phyloP scores from a whole-genome alignment of 2,113 vertebrate species.

The Siphamia tubifer region DNA sequence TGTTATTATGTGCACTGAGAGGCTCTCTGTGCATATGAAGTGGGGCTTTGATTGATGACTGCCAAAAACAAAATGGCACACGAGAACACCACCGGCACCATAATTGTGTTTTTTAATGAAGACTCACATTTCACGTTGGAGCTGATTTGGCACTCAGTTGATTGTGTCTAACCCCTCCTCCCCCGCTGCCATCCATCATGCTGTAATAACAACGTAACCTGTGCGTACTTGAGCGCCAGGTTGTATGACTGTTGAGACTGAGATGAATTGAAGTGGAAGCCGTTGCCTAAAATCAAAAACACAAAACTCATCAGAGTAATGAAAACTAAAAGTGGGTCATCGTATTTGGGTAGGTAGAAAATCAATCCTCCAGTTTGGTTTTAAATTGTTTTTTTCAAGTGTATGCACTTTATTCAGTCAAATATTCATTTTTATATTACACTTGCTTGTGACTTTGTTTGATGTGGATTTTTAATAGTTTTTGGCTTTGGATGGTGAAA shows the following conservation, averaged over 20 bases:
- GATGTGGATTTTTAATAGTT: too few species aligned
- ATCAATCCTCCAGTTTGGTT: too few species aligned
- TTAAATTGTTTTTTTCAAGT: too few species aligned
- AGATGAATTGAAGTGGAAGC: too few species aligned
- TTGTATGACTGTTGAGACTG: neutral
- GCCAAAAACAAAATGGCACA: conserved; percentile 65
- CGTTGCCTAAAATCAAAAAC: too few species aligned
- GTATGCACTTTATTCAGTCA: too few species aligned
- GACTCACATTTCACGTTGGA: conserved; percentile 50
- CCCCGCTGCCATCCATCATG: conserved; percentile 49
- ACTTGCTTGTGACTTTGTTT: too few species aligned
- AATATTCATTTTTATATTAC: too few species aligned
- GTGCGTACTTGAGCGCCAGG: conserved; percentile 2
- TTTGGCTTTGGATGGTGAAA: too few species aligned
- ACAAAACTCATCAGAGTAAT: too few species aligned
- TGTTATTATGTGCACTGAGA: conserved; percentile 47
- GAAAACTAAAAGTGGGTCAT: neutral
- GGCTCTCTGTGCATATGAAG: conserved; percentile 50
- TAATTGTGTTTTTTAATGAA: conserved; percentile 76
- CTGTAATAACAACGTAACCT: conserved; percentile 37
- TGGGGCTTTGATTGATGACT: conserved; percentile 69
- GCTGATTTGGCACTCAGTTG: conserved; percentile 65
- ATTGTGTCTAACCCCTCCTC: conserved; percentile 29
- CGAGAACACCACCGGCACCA: conserved; percentile 47
- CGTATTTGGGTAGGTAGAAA: too few species aligned